Base-by-base conservation (phyloP, 2,888 invertebrate species). In the Diplazon laetatorius region DNA sequence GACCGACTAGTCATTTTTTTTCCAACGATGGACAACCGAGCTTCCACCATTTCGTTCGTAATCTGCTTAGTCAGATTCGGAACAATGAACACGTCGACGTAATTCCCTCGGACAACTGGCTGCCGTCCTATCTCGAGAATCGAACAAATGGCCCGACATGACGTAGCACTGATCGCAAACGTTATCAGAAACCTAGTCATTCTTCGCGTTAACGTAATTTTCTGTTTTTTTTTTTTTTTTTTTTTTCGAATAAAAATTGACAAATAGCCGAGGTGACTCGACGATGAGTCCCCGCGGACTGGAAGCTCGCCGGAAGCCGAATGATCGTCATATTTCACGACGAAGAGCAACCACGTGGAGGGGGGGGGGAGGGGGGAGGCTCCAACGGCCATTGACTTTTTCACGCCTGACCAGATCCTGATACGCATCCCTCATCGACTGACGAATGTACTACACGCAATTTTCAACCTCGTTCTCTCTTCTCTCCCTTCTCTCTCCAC, bases 161-260 rank as follows among this genome's bases (percentile, higher is more conserved):
- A 37, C 10, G 5, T 8, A 25, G 20, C 20, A 39, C 10, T 48
- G 59, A 18, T 1, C 37, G n/a, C n/a, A 6, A 39, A 16, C n/a
- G 18, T 37, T 55, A 35, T 16, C 20, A 37, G 18, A 39, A 59
- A n/a, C 18, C n/a, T n/a, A 20, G 39, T 6, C 37, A 5, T 20
- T 59, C 20, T 20, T 2, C 39, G 6, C 39, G 48, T 20, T 44
- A 9, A 46, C 59, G 25, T 66, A 18, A n/a, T n/a, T n/a, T n/a
- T n/a, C n/a, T n/a, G n/a, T n/a, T n/a, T n/a, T n/a, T n/a, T n/a
- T n/a, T n/a, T n/a, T n/a, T n/a, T n/a, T n/a, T n/a, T n/a, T n/a
- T 77, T 77, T 72, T 72, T 30, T 30, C 30, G 73, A 77, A 77
- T 68, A 63, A 60, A 57, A 71, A 71, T 68, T 72, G 76, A 72